Evolutionary conservation across 1,140 invertebrate genomes (phyloP).

Genomic region (Zaprionus kolodkinae): DNA sequence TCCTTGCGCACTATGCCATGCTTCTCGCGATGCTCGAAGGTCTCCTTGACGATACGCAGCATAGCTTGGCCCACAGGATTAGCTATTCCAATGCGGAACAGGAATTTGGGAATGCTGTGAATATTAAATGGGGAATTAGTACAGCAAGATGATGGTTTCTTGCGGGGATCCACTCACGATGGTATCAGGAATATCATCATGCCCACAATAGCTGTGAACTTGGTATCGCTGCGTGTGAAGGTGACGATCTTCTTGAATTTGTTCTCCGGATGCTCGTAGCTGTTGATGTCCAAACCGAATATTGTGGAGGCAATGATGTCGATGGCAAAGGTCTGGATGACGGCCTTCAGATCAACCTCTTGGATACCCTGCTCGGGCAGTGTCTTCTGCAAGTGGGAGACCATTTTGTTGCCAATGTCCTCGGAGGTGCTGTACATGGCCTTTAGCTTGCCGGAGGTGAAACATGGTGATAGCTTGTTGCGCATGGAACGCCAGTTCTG

Average conservation of each 20-base stretch:
- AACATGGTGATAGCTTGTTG: slow-evolving; percentile 85
- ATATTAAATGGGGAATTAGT: not conserved
- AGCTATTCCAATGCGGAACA: slow-evolving; percentile 56
- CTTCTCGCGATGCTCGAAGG: slow-evolving; percentile 85
- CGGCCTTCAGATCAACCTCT: slow-evolving; percentile 62
- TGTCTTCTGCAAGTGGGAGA: slow-evolving; percentile 51
- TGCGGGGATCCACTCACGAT: slow-evolving; percentile 51
- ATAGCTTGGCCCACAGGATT: slow-evolving; percentile 47
- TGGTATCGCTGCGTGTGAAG: slow-evolving; percentile 11
- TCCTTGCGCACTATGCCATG: slow-evolving; percentile 85
- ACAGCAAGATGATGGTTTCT: too few species aligned
- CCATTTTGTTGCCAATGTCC: slow-evolving; percentile 83
- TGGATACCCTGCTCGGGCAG: slow-evolving; percentile 45
- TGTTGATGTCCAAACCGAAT: slow-evolving; percentile 74
- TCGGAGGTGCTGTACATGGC: slow-evolving; percentile 85
- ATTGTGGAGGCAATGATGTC: slow-evolving; percentile 75
- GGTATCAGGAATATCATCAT: slow-evolving; percentile 69
- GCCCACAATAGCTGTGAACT: slow-evolving; percentile 37
- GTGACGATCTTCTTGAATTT: slow-evolving; percentile 58
- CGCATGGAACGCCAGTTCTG: slow-evolving; percentile 85
- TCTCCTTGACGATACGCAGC: slow-evolving; percentile 85
- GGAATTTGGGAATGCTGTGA: slow-evolving; percentile 49
- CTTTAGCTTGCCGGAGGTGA: slow-evolving; percentile 86
- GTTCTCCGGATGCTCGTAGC: slow-evolving; percentile 68
- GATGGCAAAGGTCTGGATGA: slow-evolving; percentile 70